Evolutionary conservation across 2,113 vertebrate species (phyloP).

Genomic region (Mus spicilegus): DNA sequence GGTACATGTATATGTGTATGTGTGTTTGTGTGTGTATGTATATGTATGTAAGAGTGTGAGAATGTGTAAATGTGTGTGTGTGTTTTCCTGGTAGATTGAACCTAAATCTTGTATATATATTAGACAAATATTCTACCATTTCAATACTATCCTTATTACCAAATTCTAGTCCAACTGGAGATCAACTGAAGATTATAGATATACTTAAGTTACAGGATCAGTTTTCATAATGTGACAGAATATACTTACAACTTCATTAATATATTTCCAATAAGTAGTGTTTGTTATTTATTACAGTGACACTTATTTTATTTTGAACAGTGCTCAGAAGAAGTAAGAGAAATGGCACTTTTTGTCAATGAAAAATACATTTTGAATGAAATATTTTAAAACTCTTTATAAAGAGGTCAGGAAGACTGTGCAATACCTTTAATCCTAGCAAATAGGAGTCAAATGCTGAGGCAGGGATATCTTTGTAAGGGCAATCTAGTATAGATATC

Average conservation of each 20-base stretch:
- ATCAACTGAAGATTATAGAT: background rate
- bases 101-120: background rate
- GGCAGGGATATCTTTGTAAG: background rate
- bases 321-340: background rate
- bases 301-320: conserved; percentile 26
- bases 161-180: conserved; percentile 20
- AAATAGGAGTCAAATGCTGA: background rate
- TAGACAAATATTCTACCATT: background rate
- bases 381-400: background rate
- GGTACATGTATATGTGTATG: background rate
- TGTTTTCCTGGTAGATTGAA: background rate
- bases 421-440: background rate
- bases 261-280: background rate
- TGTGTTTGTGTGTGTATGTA: background rate
- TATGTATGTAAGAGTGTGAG: background rate
- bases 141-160: background rate
- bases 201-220: background rate
- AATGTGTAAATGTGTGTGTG: background rate
- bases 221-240: conserved; percentile 31
- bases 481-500: background rate
- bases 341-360: background rate
- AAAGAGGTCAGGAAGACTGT: background rate
- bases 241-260: background rate
- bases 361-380: background rate
- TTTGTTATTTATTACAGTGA: background rate